These are phyloP conservation scores for Abrostola tripartita DNA, from an alignment of 2,888 invertebrate genomes.

Conservation along the genomic window DNA sequence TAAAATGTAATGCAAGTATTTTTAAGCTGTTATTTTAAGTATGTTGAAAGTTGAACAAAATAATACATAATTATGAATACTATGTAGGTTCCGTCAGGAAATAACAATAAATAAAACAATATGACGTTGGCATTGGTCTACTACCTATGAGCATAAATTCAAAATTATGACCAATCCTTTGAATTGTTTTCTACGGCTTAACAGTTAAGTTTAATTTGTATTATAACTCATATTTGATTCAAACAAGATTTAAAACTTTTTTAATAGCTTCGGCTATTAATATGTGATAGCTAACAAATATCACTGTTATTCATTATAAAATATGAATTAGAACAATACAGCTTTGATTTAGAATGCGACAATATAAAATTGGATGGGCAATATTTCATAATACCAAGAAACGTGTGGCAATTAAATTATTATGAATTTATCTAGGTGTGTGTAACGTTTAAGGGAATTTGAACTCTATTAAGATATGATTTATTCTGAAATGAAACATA, in stretches of 20 bases:
- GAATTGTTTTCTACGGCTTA: slow-evolving; percentile 72
- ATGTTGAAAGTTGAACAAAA: slow-evolving; percentile 4
- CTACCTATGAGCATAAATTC: slow-evolving; percentile 76
- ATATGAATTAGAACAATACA: slow-evolving; percentile 53
- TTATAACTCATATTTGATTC: slow-evolving; percentile 47
- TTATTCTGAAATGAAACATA: no score
- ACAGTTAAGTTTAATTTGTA: slow-evolving; percentile 67
- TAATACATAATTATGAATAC: no score
- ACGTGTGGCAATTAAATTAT: slow-evolving; percentile 33
- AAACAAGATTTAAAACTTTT: slow-evolving; percentile 44
- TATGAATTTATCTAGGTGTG: slow-evolving; percentile 37
- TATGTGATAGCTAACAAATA: slow-evolving; percentile 51
- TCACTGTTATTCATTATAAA: slow-evolving; percentile 51
- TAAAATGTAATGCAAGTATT: no score
- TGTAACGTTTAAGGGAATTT: neutral
- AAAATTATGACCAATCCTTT: slow-evolving; percentile 72
- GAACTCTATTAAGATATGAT: neutral
- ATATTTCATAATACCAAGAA: slow-evolving; percentile 21
- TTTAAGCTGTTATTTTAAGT: slow-evolving; percentile 1
- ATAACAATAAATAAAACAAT: no score
- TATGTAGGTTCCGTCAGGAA: no score
- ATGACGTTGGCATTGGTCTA: slow-evolving; percentile 73
- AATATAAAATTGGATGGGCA: slow-evolving; percentile 42
- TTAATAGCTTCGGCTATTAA: slow-evolving; percentile 49
- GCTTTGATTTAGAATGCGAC: slow-evolving; percentile 54